Base-by-base conservation (phyloP, 2,888 invertebrate species). In the Blera fallax region DNA sequence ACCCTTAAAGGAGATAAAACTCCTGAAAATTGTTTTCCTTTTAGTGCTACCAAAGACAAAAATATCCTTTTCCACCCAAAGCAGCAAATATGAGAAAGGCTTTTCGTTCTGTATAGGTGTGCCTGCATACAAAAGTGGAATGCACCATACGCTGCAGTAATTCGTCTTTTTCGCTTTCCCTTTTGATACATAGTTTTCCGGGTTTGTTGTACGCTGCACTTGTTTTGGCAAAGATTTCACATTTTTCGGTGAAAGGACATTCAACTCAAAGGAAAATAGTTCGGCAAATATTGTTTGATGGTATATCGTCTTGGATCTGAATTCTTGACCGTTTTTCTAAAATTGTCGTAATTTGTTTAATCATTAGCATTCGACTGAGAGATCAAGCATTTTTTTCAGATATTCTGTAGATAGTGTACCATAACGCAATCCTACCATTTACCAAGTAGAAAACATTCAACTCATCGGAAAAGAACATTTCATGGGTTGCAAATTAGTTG, bases 151-250 rank as follows among this genome's bases (percentile, higher is more conserved):
- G 54, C 27, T 70, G 56, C 56, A 56, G 43, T 56, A 29, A 43
- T 70, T 65, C 56, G 48, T 45, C 34, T 37, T 56, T 24, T 34
- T 29, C 29, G 1, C 8, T 21, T 6, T 40, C 14, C 40, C n/a
- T 14, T 24, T 18, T 40, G 29, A 29, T 18, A 43, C 11, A 54
- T 43, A 62, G 18, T 43, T 54, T n/a, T 24, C 37, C 24, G 34
- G 29, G 21, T 43, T 48, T 65, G 76, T 32, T 43, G 65, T 54
- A 32, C 45, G 37, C 65, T 65, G 48, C 76, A 76, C 76, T 76
- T 65, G 56, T 48, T 58, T 74, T 64, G 65, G 76, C 48, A 76
- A 45, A 34, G 45, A 45, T 65, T 64, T n/a, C 64, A 64, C 21
- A 34, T 50, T 65, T 50, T 34, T 32, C 6, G 8, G 8, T 40